Percentiles rank a stretch among this genome's conserved stretches.
Conservation (phyloP, 2,113 vertebrate genomes). For the Pygoscelis antarcticus region DNA sequence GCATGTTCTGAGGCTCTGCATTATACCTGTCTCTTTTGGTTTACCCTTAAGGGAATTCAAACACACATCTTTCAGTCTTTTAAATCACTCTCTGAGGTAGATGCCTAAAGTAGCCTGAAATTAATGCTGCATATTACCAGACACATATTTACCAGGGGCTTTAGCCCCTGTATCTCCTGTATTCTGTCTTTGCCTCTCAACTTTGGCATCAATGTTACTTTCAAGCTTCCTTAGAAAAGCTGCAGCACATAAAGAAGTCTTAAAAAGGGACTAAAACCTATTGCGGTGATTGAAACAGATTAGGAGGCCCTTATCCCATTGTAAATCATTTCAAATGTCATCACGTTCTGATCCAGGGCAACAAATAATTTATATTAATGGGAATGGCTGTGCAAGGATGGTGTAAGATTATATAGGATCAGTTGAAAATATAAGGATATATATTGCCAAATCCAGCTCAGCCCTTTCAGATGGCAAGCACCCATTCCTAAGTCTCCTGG, state of each 20-base stretch:
- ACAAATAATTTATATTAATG: conserved; percentile 30
- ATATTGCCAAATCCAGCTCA: neutral
- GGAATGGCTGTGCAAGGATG: neutral
- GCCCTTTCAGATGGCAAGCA: neutral
- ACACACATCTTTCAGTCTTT: neutral
- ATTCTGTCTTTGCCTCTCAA: neutral
- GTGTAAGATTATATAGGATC: conserved; percentile 8
- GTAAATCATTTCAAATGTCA: conserved; percentile 4
- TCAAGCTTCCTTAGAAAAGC: neutral
- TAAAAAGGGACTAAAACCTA: neutral
- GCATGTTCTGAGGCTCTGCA: neutral
- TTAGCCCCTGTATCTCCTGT: neutral
- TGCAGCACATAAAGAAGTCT: neutral
- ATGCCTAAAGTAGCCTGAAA: neutral
- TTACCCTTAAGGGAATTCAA: neutral
- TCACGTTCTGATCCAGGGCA: conserved; percentile 15
- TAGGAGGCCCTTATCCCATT: neutral
- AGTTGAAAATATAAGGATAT: neutral
- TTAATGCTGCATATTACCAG: neutral
- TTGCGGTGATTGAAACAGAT: neutral
- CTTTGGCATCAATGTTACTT: neutral
- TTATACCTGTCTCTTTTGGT: neutral
- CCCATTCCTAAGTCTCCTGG: neutral
- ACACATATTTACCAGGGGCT: neutral
- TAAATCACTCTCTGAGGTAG: neutral